A percentile compares a stretch with the other conserved stretches of the same genome.
Conservation (phyloP, 1,140 invertebrate genomes). For the Vanessa atalanta region DNA sequence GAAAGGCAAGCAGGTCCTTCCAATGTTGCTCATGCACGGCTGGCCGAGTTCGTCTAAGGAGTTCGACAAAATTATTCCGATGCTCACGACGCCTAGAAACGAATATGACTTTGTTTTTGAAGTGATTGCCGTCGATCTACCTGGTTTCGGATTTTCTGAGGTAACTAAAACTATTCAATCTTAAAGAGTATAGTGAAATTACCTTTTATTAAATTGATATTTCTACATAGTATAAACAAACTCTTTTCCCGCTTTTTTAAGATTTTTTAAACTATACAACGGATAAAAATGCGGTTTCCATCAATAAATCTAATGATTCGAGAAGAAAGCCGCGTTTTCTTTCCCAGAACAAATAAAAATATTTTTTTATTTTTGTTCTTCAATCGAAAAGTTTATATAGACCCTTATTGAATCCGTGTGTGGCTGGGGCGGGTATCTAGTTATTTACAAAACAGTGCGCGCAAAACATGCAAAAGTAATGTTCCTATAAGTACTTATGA, state of each 20-base stretch:
- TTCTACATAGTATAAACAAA: no score
- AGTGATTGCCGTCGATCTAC: slow-evolving; percentile 89
- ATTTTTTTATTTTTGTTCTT: no score
- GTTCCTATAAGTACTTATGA: neutral
- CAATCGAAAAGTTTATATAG: no score
- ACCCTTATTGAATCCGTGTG: no score
- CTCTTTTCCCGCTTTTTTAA: no score
- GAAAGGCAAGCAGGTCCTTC: slow-evolving; percentile 81
- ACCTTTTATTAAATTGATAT: no score
- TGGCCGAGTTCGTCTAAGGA: slow-evolving; percentile 96
- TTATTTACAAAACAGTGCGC: neutral
- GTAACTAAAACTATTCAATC: slow-evolving; percentile 52
- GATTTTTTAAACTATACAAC: no score
- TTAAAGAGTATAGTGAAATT: no score
- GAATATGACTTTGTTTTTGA: slow-evolving; percentile 88
- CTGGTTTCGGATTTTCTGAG: slow-evolving; percentile 93
- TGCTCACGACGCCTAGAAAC: slow-evolving; percentile 83
- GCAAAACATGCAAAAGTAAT: neutral
- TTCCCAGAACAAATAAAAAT: no score
- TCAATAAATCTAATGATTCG: no score
- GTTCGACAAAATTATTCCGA: slow-evolving; percentile 90
- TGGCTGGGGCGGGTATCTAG: neutral
- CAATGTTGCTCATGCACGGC: slow-evolving; percentile 91
- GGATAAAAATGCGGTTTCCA: no score
- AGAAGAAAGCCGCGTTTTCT: no score